Percentiles rank a stretch among this genome's conserved stretches.
Conservation (phyloP, 2,113 vertebrate species). For the Myocastor coypus region DNA sequence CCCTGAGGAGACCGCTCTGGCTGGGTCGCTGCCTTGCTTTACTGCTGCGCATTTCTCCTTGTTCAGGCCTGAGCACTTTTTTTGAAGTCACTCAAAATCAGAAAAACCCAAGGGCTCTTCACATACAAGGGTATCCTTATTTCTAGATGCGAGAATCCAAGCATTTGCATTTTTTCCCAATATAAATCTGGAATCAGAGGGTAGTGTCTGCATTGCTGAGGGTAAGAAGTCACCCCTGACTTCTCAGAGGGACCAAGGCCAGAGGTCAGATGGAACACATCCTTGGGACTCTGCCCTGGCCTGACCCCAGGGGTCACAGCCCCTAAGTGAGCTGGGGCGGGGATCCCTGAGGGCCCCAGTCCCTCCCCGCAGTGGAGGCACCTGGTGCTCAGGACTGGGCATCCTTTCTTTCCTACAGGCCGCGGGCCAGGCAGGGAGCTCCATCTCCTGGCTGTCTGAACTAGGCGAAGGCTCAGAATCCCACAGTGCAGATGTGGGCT, state of each 20-base stretch:
- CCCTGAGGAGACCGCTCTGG: background rate
- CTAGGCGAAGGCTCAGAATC: background rate
- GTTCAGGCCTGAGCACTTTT: background rate
- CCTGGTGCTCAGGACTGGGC: background rate
- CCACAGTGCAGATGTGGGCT: too few species aligned
- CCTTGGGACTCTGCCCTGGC: background rate
- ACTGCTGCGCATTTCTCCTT: background rate
- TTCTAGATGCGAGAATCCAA: background rate
- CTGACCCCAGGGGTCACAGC: background rate
- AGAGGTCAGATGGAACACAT: background rate
- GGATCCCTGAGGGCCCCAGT: background rate
- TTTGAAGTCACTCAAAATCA: background rate
- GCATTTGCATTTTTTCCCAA: background rate
- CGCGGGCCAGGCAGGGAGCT: too few species aligned
- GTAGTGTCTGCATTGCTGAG: too few species aligned
- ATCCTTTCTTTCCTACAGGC: background rate
- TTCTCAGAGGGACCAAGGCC: too few species aligned
- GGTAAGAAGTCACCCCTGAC: background rate
- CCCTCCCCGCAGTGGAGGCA: rapidly evolving
- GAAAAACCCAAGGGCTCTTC: background rate
- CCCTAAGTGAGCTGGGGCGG: background rate
- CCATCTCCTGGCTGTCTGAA: background rate
- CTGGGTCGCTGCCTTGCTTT: background rate
- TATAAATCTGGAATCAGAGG: background rate
- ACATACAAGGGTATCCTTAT: background rate